Conservation (phyloP, 2,113 vertebrate genomes). For the Caretta caretta region DNA sequence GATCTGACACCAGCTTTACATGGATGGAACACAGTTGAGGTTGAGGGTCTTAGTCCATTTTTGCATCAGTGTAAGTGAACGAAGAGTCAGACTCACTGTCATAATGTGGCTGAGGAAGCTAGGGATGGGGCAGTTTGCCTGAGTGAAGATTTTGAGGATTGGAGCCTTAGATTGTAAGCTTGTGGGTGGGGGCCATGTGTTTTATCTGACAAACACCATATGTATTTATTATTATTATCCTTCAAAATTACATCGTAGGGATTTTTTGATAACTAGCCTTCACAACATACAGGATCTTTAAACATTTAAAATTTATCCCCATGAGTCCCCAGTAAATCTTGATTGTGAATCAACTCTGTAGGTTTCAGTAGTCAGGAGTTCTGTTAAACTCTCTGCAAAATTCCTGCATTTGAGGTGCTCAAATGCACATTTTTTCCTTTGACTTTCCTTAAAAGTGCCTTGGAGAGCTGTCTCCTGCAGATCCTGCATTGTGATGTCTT, state of each 20-base stretch:
- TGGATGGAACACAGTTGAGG: background rate
- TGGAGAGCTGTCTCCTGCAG: background rate
- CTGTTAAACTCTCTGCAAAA: too few relatives aligned
- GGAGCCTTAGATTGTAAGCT: background rate
- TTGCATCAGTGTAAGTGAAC: background rate
- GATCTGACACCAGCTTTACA: accelerated
- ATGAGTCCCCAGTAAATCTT: background rate
- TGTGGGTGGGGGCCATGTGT: background rate
- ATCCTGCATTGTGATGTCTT: background rate
- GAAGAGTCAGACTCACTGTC: background rate
- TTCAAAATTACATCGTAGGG: background rate
- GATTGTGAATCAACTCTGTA: background rate
- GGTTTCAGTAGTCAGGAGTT: too few relatives aligned
- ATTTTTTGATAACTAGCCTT: background rate
- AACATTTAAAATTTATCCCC: background rate
- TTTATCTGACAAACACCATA: background rate
- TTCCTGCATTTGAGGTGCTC: too few relatives aligned
- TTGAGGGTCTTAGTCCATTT: background rate
- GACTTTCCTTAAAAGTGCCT: too few relatives aligned
- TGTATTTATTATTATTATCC: background rate
- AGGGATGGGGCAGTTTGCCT: background rate
- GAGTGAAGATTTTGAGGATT: background rate
- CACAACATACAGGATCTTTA: background rate
- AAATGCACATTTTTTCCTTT: too few relatives aligned
- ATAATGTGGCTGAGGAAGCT: accelerated